Conservation (phyloP, 2,113 vertebrate genomes). For the Larimichthys crocea region DNA sequence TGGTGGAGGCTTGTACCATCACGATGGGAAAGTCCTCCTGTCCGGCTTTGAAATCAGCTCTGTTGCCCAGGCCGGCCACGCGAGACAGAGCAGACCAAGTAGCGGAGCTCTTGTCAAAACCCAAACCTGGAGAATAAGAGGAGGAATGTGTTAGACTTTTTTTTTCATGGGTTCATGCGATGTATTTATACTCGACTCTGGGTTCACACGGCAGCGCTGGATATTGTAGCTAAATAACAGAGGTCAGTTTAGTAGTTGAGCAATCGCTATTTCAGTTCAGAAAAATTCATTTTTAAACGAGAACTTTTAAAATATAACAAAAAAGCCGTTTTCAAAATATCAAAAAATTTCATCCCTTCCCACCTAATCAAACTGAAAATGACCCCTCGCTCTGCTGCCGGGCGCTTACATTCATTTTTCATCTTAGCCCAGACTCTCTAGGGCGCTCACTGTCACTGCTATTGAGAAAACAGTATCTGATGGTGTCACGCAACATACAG, state of each 20-base stretch:
- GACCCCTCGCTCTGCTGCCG: constrained; percentile 47
- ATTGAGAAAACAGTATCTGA: constrained; percentile 41
- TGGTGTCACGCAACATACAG: constrained; percentile 5
- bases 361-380: constrained; percentile 34
- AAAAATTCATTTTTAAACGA: constrained; percentile 58
- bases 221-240: constrained; percentile 63
- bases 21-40: constrained; percentile 89
- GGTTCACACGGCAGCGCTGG: constrained; percentile 37
- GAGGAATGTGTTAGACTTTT: constrained; percentile 39
- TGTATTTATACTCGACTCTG: constrained; percentile 62
- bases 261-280: constrained; percentile 42
- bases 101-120: constrained; percentile 90
- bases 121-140: constrained; percentile 80
- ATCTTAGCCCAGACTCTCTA: constrained; percentile 20
- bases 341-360: constrained; percentile 27
- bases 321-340: constrained; percentile 37
- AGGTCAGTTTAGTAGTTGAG: constrained; percentile 54
- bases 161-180: constrained; percentile 58
- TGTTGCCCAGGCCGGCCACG: constrained; percentile 92
- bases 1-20: constrained; percentile 82
- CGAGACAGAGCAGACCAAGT: constrained; percentile 89
- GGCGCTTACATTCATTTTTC: constrained; percentile 44
- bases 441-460: constrained; percentile 27
- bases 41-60: constrained; percentile 90
- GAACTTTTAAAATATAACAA: constrained; percentile 22